Base-by-base conservation (phyloP, 2,888 invertebrate species). In the Melolontha melolontha region DNA sequence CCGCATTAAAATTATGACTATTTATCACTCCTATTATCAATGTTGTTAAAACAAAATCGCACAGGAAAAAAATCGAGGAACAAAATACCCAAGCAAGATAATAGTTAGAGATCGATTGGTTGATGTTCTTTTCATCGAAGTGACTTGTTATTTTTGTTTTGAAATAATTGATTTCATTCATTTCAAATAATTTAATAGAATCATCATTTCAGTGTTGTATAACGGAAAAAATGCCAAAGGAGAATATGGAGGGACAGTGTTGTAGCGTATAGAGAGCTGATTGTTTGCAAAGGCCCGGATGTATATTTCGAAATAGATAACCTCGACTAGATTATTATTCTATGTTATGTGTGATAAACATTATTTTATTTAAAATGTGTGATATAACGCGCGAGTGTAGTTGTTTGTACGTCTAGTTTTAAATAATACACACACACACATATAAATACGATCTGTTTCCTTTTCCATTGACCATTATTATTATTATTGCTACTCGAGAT, bases 271-370 rank as follows among this genome's bases (percentile, higher is more conserved):
- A 34, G 72, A 72, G 72, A 70, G 67, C 59, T 68, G 74, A 74
- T 74, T 74, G 74, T 74, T 74, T 72, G 72, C 71, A 67, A 71
- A 74, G 72, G 74, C 74, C 74, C 74, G 74, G 74, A 74, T 74
- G 72, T 74, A 62, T 62, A 72, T 72, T 72, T 74, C 72, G 68
- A 74, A 71, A 74, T 72, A 72, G 74, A 74, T 74, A 74, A 74
- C 74, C 74, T 71, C 71, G 67, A 66, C 68, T 62, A 72, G 72
- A 74, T 71, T 72, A 74, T 71, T 73, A 67, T 67, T 68, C 68
- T 68, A 68, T 57, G 59, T 62, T 47, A 57, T 66, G 49, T 14
- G 34, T 34, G 66, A 66, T 66, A 66, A 66, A 66, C 66, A 66
- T 62, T 62, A 47, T 47, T 62, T 62, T 62, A 62, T 62, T 62